Conservation (phyloP, 2,113 vertebrate genomes). For the Myiopsitta monachus region DNA sequence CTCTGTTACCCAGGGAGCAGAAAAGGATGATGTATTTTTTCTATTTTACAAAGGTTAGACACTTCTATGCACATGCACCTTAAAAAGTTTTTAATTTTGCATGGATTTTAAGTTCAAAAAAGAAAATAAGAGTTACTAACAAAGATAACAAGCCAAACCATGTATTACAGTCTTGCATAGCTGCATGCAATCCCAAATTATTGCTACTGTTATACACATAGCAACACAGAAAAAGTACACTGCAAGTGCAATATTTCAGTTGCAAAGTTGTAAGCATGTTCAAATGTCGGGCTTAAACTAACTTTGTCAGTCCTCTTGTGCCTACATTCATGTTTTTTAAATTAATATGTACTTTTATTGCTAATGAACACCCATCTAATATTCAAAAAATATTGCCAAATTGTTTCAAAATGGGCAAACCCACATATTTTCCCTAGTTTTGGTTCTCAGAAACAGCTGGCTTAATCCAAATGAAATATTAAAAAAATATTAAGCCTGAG, state of each 20-base stretch:
- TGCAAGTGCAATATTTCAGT: background rate
- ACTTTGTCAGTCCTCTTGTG: background rate
- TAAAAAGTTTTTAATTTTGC: background rate
- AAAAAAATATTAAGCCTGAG: background rate
- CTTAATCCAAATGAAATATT: conserved; percentile 22
- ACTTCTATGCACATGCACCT: background rate
- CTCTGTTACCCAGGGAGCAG: background rate
- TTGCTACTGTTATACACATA: background rate
- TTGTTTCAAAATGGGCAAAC: background rate
- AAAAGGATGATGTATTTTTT: background rate
- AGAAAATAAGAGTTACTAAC: background rate
- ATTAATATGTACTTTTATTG: background rate
- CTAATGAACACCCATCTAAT: background rate
- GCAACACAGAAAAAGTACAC: background rate
- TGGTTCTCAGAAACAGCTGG: background rate
- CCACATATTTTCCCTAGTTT: background rate
- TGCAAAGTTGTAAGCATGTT: background rate
- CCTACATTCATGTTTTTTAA: background rate
- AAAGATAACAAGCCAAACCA: background rate
- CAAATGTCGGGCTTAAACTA: background rate
- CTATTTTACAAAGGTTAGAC: background rate
- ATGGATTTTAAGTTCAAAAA: background rate
- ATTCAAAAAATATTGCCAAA: background rate
- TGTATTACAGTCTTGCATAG: background rate
- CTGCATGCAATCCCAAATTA: background rate